Evolutionary conservation across 2,113 vertebrate genomes (phyloP), one percentile per base, ranked within the genome.

Genomic region (Anguilla rostrata): DNA sequence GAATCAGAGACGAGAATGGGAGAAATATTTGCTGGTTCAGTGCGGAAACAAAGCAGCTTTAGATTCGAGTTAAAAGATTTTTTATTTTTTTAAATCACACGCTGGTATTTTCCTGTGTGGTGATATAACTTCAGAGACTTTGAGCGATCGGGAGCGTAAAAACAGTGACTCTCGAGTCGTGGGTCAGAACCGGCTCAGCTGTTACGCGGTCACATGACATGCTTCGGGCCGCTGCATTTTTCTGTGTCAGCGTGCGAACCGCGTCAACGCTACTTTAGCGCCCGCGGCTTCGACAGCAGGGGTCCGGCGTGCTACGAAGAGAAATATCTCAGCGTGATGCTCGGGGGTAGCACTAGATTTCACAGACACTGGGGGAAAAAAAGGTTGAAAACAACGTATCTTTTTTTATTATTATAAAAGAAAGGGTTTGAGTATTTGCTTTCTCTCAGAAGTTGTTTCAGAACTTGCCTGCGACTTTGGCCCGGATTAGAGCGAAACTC

Each of bases 281-380:
- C 63, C 26, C 3, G 14, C 1, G 63, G 63, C 63, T 20, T n/a
- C 26, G 86, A 78, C 87, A 7, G 88, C 87, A 90, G 46, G 75
- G 53, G 87, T 84, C 85, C 81, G 86, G 75, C 82, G 66, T 15
- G 56, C 71, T 20, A 53, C n/a, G 49, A 49, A 66, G 79, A 78
- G 16, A 84, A 40, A 78, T 57, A 78, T 83, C 82, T 43, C 86
- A 46, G 79, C 79, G 89, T 56, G 39, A 83, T 82, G 85, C 81
- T 84, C 78, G 49, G 82, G 60, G 80, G 63, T 86, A 86, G 56
- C 39, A 81, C 84, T 71, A 89, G 88, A 85, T 53, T 34, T 78
- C 11, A 39, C 43, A 78, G 43, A 46, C 8, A 34, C 34, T 34
- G 43, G 4, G 3, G 3, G 3, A 46, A 6, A 46, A 46, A 43